Base-by-base conservation (phyloP, 2,113 vertebrate genomes). In the Baryphthengus martii region DNA sequence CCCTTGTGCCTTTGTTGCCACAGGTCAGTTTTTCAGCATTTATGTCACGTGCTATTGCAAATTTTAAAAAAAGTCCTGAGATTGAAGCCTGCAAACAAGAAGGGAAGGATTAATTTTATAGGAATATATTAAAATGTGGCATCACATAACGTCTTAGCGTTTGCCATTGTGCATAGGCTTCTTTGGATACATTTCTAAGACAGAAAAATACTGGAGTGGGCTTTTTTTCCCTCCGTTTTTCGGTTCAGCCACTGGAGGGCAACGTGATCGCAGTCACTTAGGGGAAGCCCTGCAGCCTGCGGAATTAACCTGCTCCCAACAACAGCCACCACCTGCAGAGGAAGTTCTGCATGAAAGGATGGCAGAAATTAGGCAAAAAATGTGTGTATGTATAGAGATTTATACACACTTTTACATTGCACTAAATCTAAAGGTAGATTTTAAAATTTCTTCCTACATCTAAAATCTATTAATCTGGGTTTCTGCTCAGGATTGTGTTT, bases 181-280 rank as follows among this genome's bases (percentile, higher is more conserved):
- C 40, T 58, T 44, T 18, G 44, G 42, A 15, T 37, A 61, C 14
- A 4, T 77, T 84, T 90, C n/a, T 44, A 86, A 62, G 45, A 42
- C 59, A 31, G 35, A 23, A 58, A 44, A 65, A 23, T 14, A 17
- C 40, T 16, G 47, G 50, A 42, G 40, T 31, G 37, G 28, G 5
- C 29, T 88, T 91, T 90, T 61, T 40, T 63, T 39, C 26, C 2
- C 31, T 24, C 14, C 1, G 6, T 67, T 96, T 94, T 89, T 24
- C 80, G 65, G n/a, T 84, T 94, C 14, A 85, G 66, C 96, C 96
- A 70, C 96, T 76, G 86, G 96, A 90, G 92, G 96, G 96, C 95
- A 85, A 85, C 73, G 47, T 11, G 83, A 72, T 63, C 59, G 66
- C 92, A 75, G 55, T 11, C 56, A 47, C 17, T 18, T 2, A 2